Percentiles rank a stretch among this genome's conserved stretches.
Conservation (phyloP, 2,888 invertebrate species). For the Lamellibrachia satsuma region DNA sequence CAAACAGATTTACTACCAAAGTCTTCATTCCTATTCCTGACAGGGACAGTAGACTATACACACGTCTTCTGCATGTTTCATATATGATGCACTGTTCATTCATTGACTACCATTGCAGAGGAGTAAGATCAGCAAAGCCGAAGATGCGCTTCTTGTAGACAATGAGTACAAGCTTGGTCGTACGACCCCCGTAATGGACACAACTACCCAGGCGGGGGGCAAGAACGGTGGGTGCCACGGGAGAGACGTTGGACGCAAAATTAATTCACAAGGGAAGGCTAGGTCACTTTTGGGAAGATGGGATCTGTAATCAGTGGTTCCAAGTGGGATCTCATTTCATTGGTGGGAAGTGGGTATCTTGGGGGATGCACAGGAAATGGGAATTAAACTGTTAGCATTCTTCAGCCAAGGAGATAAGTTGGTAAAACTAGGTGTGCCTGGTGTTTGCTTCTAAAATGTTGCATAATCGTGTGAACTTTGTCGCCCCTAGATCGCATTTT, state of each 20-base stretch:
- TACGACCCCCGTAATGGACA: slow-evolving; percentile 29
- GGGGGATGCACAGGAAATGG: neutral
- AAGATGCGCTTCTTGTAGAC: slow-evolving; percentile 37
- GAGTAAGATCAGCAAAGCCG: slow-evolving; percentile 32
- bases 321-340: no score
- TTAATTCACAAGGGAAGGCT: no score
- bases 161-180: slow-evolving; percentile 38
- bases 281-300: neutral
- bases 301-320: no score
- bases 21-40: no score
- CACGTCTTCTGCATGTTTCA: neutral
- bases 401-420: neutral
- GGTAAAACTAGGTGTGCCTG: neutral
- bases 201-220: neutral
- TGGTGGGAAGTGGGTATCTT: neutral
- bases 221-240: neutral
- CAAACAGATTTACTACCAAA: no score
- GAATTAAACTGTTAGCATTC: neutral
- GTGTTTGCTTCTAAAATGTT: no score
- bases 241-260: no score
- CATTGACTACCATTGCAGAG: neutral
- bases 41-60: no score
- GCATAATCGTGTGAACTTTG: no score
- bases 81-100: neutral
- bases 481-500: neutral